These are phyloP conservation scores for Mesitornis unicolor DNA, from an alignment of 2,113 vertebrate genomes.

Conservation along the genomic window DNA sequence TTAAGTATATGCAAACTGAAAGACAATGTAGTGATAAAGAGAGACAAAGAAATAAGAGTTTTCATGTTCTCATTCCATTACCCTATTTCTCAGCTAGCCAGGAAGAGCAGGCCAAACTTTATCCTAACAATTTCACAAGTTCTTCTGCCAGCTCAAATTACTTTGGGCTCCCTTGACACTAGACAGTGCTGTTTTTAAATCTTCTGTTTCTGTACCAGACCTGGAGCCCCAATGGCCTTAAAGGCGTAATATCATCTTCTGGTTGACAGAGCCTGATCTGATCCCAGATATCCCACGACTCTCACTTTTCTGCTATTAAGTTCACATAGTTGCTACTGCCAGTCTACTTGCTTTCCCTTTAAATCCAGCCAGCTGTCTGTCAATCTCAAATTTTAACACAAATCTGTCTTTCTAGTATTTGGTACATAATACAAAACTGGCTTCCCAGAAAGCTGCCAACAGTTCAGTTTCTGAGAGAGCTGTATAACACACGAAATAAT, in stretches of 20 bases:
- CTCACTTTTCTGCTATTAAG: slow-evolving; percentile 46
- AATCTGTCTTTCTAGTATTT: not conserved
- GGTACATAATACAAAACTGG: not conserved
- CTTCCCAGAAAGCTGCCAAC: not conserved
- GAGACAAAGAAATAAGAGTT: not conserved
- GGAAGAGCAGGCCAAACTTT: not conserved
- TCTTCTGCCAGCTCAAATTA: not conserved
- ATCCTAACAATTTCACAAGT: not conserved
- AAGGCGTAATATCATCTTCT: not conserved
- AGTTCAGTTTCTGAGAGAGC: not conserved
- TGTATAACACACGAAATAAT: not conserved
- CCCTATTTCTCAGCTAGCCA: not conserved
- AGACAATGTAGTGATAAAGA: not conserved
- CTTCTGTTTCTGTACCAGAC: not conserved
- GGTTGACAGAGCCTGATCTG: slow-evolving; percentile 20
- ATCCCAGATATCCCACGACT: slow-evolving; percentile 20
- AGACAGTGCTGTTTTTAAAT: not conserved
- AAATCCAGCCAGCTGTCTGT: slow-evolving; percentile 22
- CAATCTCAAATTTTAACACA: not conserved
- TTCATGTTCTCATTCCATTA: not conserved
- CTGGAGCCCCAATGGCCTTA: not conserved
- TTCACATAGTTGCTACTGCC: not conserved
- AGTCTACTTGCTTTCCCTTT: not conserved
- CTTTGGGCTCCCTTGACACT: not conserved
- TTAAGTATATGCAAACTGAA: not conserved